These are phyloP conservation scores for Apotomis betuletana DNA, from an alignment of 2,888 invertebrate species.

Conservation along the genomic window DNA sequence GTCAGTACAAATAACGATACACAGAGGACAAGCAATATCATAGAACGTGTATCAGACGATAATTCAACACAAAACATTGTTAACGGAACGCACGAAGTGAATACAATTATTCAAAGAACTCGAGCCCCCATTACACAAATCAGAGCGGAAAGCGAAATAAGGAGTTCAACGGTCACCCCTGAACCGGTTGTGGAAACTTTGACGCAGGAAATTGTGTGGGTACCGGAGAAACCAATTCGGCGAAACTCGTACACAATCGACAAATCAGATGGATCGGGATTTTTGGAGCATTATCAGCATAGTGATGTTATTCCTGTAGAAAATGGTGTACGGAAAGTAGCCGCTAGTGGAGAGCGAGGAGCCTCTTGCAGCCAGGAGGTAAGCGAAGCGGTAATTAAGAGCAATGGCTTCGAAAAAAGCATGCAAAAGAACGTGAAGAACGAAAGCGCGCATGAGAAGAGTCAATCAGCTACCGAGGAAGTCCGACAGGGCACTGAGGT, in stretches of 20 bases:
- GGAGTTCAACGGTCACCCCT: slow-evolving; percentile 71
- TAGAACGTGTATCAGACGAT: slow-evolving; percentile 46
- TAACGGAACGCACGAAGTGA: slow-evolving; percentile 50
- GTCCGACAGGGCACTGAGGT: slow-evolving; percentile 70
- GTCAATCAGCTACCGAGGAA: slow-evolving; percentile 66
- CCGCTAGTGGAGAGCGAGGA: slow-evolving; percentile 66
- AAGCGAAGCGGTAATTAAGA: slow-evolving; percentile 61
- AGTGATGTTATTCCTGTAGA: slow-evolving; percentile 70
- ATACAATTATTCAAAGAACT: slow-evolving; percentile 50
- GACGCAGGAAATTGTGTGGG: slow-evolving; percentile 74
- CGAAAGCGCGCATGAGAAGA: slow-evolving; percentile 67
- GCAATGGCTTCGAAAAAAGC: slow-evolving; percentile 69
- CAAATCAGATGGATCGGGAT: slow-evolving; percentile 63
- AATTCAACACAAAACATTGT: slow-evolving; percentile 45
- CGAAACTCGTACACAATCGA: slow-evolving; percentile 79
- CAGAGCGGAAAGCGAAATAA: slow-evolving; percentile 64
- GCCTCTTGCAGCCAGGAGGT: slow-evolving; percentile 61
- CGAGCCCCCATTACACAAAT: slow-evolving; percentile 69
- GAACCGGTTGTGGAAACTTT: slow-evolving; percentile 72
- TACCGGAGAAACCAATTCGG: slow-evolving; percentile 70
- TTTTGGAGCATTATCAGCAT: slow-evolving; percentile 66
- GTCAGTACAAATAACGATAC: slow-evolving; percentile 9
- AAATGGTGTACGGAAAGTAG: slow-evolving; percentile 64
- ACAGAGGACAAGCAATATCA: not conserved
- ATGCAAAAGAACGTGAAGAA: slow-evolving; percentile 65